A percentile compares a stretch with the other conserved stretches of the same genome.
Evolutionary conservation across 2,888 invertebrate species (phyloP).

Genomic region (Trissoscelio sp.): DNA sequence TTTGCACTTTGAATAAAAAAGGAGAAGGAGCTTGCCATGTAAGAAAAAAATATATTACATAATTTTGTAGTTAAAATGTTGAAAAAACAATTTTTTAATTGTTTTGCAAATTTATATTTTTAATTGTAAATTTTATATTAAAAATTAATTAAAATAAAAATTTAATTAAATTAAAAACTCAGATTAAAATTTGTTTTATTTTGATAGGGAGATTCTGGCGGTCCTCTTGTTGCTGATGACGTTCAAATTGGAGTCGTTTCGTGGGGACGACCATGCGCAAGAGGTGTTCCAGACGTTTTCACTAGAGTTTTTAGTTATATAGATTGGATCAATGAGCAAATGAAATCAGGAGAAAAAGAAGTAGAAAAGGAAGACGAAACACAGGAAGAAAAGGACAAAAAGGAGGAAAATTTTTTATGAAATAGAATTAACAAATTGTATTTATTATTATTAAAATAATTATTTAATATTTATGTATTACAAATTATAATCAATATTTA

Average conservation of each 20-base stretch:
- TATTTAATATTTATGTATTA: too few species aligned
- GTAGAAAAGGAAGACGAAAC: conserved; percentile 13
- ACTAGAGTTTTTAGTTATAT: conserved; percentile 82
- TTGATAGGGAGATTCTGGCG: conserved; percentile 82
- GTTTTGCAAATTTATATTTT: not conserved
- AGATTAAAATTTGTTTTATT: too few species aligned
- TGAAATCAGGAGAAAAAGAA: conserved; percentile 59
- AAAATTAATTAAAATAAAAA: too few species aligned
- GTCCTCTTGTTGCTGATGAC: conserved; percentile 79
- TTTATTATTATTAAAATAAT: too few species aligned
- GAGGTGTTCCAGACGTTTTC: conserved; percentile 83
- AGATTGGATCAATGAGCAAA: conserved; percentile 80
- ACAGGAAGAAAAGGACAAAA: not conserved
- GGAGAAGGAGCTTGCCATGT: conserved; percentile 87
- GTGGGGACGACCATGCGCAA: conserved; percentile 84
- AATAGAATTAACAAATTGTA: too few species aligned
- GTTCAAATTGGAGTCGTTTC: conserved; percentile 83
- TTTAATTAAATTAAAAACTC: not conserved
- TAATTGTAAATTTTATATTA: too few species aligned
- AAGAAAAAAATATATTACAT: conserved; percentile 5
- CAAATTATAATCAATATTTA: too few species aligned
- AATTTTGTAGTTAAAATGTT: not conserved
- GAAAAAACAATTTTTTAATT: not conserved
- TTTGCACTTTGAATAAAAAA: conserved; percentile 85
- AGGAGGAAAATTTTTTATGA: conserved; percentile 15